These are phyloP conservation scores for Caerostris extrusa DNA, from an alignment of 1,140 invertebrate genomes.

Conservation along the genomic window DNA sequence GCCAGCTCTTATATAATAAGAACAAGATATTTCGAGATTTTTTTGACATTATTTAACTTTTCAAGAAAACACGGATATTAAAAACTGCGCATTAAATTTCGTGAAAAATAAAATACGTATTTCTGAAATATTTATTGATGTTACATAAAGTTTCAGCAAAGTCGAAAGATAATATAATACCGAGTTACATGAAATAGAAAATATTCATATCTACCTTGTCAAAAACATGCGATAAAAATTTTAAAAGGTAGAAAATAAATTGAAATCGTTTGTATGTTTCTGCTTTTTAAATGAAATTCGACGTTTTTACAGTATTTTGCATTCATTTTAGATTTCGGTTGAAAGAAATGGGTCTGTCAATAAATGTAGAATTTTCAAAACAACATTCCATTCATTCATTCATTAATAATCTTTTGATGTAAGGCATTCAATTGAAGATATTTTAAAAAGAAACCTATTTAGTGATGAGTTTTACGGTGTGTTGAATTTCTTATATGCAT, in stretches of 20 bases:
- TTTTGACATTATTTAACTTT: too few relatives aligned
- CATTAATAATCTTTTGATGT: too few relatives aligned
- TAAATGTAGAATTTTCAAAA: too few relatives aligned
- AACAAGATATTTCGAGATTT: too few relatives aligned
- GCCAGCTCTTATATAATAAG: too few relatives aligned
- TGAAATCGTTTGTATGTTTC: not conserved
- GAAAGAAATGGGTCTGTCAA: not conserved
- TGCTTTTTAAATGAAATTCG: not conserved
- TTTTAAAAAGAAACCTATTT: too few relatives aligned
- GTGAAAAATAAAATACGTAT: not conserved
- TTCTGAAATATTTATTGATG: not conserved
- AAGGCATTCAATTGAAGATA: too few relatives aligned
- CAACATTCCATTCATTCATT: too few relatives aligned
- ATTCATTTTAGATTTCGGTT: not conserved
- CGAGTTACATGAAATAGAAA: constrained; percentile 7
- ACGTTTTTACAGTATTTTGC: not conserved
- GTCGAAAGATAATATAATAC: not conserved
- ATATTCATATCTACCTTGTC: not conserved
- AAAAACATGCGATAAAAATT: not conserved
- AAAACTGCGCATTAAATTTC: not conserved
- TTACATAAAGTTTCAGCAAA: not conserved
- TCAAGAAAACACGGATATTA: too few relatives aligned
- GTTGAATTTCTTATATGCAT: too few relatives aligned
- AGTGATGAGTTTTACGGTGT: too few relatives aligned
- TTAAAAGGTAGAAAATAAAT: not conserved